Conservation (phyloP, 2,888 invertebrate genomes). For the Tetranychus piercei region DNA sequence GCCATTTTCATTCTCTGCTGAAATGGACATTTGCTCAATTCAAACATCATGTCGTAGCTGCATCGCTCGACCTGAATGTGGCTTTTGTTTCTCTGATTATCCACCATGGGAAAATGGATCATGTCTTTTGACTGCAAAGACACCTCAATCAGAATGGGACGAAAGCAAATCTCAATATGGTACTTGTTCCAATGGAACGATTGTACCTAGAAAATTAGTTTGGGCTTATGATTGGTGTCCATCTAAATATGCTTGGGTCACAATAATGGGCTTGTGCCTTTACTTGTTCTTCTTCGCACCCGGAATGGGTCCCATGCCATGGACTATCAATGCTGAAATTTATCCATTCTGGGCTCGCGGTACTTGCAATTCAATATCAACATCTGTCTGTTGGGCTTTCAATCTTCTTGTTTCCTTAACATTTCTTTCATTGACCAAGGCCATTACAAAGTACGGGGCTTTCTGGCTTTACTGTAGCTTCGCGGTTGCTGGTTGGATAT, state of each 20-base stretch:
- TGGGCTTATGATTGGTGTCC: constrained; percentile 35
- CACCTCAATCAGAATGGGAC: not conserved
- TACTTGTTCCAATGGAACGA: constrained; percentile 29
- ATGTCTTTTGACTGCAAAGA: not conserved
- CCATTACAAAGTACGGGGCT: constrained; percentile 34
- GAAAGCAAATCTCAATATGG: constrained; percentile 25
- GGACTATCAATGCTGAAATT: constrained; percentile 41
- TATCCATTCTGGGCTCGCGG: constrained; percentile 40
- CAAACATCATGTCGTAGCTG: constrained; percentile 35
- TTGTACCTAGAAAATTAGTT: constrained; percentile 18
- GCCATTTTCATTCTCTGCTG: constrained; percentile 4
- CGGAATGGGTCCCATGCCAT: constrained; percentile 38
- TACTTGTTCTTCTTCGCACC: constrained; percentile 39
- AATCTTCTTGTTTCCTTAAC: constrained; percentile 39
- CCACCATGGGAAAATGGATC: not conserved
- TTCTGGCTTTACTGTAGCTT: constrained; percentile 21
- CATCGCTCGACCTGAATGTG: constrained; percentile 34
- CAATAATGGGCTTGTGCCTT: constrained; percentile 34
- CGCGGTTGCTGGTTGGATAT: constrained; percentile 27
- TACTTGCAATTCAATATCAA: constrained; percentile 36
- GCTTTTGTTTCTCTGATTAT: constrained; percentile 33
- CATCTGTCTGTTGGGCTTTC: constrained; percentile 38
- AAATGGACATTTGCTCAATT: constrained; percentile 17
- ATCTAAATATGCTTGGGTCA: constrained; percentile 33
- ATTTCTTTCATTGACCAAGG: constrained; percentile 36